Conservation (phyloP, 1,140 invertebrate species). For the Nasonia vitripennis region DNA sequence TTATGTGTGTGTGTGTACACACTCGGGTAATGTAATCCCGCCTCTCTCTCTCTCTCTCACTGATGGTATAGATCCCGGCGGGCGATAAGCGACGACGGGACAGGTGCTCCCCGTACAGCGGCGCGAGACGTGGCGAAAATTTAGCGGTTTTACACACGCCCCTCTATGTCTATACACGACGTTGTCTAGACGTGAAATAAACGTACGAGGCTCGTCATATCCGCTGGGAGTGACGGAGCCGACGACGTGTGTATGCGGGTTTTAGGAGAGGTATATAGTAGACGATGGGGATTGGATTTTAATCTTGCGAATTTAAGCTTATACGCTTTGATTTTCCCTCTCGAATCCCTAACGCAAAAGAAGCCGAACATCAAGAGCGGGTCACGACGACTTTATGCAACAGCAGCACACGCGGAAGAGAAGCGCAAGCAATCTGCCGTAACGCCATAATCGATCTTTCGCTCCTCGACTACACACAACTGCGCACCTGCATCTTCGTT, state of each 20-base stretch:
- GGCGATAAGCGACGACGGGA: neutral
- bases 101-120: neutral
- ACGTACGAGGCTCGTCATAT: conserved; percentile 1
- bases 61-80: neutral
- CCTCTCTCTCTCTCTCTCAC: neutral
- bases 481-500: neutral
- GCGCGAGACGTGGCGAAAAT: neutral
- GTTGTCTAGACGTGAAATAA: neutral
- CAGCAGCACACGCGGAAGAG: neutral
- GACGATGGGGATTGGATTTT: neutral
- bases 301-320: too few species aligned
- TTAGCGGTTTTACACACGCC: conserved; percentile 18
- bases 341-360: neutral
- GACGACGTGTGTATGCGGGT: neutral
- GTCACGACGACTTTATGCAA: neutral
- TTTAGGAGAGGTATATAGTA: neutral
- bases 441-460: neutral
- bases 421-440: neutral
- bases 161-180: neutral
- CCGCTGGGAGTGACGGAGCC: neutral
- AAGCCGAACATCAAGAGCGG: neutral
- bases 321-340: too few species aligned
- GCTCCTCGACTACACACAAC: neutral
- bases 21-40: neutral
- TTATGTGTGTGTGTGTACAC: neutral